A percentile compares a stretch with the other conserved stretches of the same genome.
Evolutionary conservation across 2,888 invertebrate species (phyloP).

Genomic region (Rhimphoctona megacephalus): DNA sequence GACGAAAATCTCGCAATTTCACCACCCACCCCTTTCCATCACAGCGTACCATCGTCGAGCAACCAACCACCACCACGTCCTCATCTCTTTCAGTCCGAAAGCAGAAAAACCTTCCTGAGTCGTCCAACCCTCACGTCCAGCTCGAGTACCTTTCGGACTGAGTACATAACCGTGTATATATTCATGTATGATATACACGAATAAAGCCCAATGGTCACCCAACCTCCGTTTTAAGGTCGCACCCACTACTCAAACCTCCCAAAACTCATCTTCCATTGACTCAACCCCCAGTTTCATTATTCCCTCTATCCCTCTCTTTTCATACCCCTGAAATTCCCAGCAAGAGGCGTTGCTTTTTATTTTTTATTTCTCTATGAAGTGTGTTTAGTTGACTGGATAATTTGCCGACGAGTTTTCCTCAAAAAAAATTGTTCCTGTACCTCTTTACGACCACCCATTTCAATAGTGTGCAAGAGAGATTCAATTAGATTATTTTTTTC

Average conservation of each 20-base stretch:
- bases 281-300: slow-evolving; percentile 54
- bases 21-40: slow-evolving; percentile 59
- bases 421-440: not conserved
- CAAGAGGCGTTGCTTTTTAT: not conserved
- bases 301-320: slow-evolving; percentile 42
- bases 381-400: not conserved
- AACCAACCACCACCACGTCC: slow-evolving; percentile 76
- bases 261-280: slow-evolving; percentile 37
- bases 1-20: slow-evolving; percentile 51
- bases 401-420: not conserved
- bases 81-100: slow-evolving; percentile 74
- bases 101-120: slow-evolving; percentile 42
- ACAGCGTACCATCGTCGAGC: slow-evolving; percentile 53
- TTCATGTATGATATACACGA: not conserved
- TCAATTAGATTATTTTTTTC: not conserved
- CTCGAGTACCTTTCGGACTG: slow-evolving; percentile 14
- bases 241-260: slow-evolving; percentile 21
- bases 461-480: not conserved
- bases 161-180: slow-evolving; percentile 16
- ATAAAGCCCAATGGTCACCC: slow-evolving; percentile 41
- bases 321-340: not conserved
- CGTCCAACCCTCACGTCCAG: slow-evolving; percentile 36
- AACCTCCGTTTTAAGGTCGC: slow-evolving; percentile 23
- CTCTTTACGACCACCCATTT: too few species aligned
- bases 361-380: not conserved